Evolutionary conservation across 2,888 invertebrate species (phyloP).

Genomic region (Plebejus argus): DNA sequence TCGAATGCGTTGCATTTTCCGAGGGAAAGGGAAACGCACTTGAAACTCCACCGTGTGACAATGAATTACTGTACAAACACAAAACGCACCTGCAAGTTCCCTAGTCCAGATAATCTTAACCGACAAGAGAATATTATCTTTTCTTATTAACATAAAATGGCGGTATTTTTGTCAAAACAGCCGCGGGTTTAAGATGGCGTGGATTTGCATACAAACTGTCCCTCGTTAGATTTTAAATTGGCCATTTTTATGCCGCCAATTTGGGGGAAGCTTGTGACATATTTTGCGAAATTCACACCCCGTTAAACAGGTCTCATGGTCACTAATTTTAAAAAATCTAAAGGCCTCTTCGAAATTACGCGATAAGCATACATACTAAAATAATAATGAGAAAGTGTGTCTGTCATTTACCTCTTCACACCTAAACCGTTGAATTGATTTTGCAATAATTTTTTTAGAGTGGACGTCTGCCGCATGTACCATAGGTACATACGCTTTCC

Average conservation of each 20-base stretch:
- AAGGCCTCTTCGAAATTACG: no score
- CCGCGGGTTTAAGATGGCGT: not conserved
- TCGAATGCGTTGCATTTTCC: no score
- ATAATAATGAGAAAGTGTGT: no score
- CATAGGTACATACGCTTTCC: no score
- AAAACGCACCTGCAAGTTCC: not conserved
- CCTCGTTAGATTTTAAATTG: constrained; percentile 2
- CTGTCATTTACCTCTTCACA: no score
- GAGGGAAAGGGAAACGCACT: not conserved
- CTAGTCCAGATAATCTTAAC: not conserved
- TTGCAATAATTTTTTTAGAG: no score
- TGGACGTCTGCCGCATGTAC: no score
- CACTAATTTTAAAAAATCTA: not conserved
- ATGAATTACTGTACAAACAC: not conserved
- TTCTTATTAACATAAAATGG: not conserved
- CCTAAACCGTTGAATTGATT: no score
- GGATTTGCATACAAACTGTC: constrained; percentile 8
- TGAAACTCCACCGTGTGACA: not conserved
- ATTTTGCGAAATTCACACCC: constrained; percentile 9
- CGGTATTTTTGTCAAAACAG: not conserved
- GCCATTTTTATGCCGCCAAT: constrained; percentile 12
- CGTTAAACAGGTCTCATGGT: not conserved
- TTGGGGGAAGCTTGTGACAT: not conserved
- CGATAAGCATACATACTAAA: no score
- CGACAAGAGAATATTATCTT: not conserved